Base-by-base conservation (phyloP, 2,797 vertebrate genomes). In the Moxostoma hubbsi region DNA sequence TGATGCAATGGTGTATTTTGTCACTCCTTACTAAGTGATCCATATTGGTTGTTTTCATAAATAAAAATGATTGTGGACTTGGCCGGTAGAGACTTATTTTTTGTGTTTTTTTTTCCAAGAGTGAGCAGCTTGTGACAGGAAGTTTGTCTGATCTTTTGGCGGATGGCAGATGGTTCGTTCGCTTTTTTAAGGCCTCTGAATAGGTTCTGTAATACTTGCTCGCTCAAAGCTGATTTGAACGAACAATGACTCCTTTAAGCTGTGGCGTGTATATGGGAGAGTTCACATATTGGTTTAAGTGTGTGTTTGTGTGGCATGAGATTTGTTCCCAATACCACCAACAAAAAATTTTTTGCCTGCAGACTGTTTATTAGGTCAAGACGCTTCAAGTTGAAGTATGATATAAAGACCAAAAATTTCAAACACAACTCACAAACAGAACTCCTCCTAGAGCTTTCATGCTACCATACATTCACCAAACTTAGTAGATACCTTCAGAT, bases 191-290 rank as follows among this genome's bases (percentile, higher is more conserved):
- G 54, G 16, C 71, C 67, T 77, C 50, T 82, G 77, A 63, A 82
- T 46, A 58, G 50, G 66, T 80, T 77, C 36, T 36, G 47, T 71
- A 76, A 77, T 62, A 5, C 36, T 5, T 36, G 59, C 36, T 50
- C 43, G 18, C 55, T 64, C 72, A 73, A 80, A 81, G 57, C 75
- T 66, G 57, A 83, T 80, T 71, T 80, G 36, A 84, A 64, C n/a
- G n/a, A 65, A 85, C 82, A 82, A 75, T 73, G 74, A 79, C 74
- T 81, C 80, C 72, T 80, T 82, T 85, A 68, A 85, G 18, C 51
- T 24, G 9, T 10, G 63, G 36, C 43, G 47, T 82, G 62, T 82
- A 74, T 77, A 45, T 63, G 55, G 67, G 53, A 70, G 73, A 64
- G 45, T 59, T 70, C 5, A 68, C 66, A 59, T 36, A 36, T 72